Base-by-base conservation (phyloP, 2,113 vertebrate genomes). In the Barbus barbus region DNA sequence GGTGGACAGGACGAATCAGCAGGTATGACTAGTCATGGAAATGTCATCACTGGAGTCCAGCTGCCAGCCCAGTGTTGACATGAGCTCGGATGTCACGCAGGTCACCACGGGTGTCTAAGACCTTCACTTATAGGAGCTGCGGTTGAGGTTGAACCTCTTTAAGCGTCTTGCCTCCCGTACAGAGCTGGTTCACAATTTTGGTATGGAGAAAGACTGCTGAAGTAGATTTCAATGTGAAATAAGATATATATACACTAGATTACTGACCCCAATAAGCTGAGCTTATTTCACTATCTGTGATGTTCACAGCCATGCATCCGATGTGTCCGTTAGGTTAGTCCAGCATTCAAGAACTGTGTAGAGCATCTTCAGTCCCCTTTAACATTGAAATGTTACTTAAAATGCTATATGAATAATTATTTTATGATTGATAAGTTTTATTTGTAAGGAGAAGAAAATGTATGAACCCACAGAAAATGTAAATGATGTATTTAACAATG, bases 1-100 rank as follows among this genome's bases (percentile, higher is more conserved):
- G 22, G 96, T 95, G 88, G 97, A 97, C n/a, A 94, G 96, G 89
- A 96, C 96, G 87, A 98, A 98, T 92, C 96, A 97, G 80, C 96
- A 98, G 96, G 97, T 98, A 99, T 92, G 96, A 95, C 96, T 98
- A 97, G 96, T 94, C 90, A 91, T 96, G 95, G 96, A 96, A 92
- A 94, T 95, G 95, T 95, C 93, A 90, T 96, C 95, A 89, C 91
- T 94, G 94, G 95, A 96, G 91, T 92, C 92, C 78, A 91, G 87
- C 84, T 87, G 90, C 41, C 87, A 51, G 26, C 89, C 90, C 90
- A 90, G 94, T 90, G 94, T 94, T 90, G 94, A 96, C 91, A 90
- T 95, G 92, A 93, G 86, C 92, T 97, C 96, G 6, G 96, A 96
- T 92, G 88, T 95, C 84, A 96, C 92, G 0, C 92, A 95, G 87